A percentile compares a stretch with the other conserved stretches of the same genome.
Evolutionary conservation across 2,888 invertebrate genomes (phyloP).

Genomic region (Caenorhabditis zanzibari): DNA sequence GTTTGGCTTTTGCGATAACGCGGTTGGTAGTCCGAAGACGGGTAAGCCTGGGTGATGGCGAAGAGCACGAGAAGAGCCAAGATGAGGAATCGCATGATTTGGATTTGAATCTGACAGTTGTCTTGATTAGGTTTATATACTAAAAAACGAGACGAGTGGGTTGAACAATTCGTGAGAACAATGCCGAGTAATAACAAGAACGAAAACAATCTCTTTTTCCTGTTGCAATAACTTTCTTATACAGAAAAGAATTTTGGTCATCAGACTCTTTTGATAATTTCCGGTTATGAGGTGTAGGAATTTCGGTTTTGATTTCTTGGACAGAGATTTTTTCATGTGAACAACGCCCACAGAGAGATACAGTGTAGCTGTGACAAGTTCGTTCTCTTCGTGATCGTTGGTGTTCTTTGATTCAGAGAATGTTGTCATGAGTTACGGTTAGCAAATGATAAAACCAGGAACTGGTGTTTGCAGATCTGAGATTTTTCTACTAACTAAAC

Average conservation of each 20-base stretch:
- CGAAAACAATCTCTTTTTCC: conserved; percentile 21
- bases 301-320: background rate
- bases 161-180: conserved; percentile 17
- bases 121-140: background rate
- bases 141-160: background rate
- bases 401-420: conserved; percentile 23
- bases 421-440: background rate
- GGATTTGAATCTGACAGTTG: conserved; percentile 9
- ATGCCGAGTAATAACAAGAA: background rate
- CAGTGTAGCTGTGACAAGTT: conserved; percentile 15
- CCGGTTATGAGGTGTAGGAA: conserved; percentile 17
- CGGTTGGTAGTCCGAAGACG: conserved; percentile 62
- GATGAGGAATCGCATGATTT: conserved; percentile 65
- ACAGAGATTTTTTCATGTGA: conserved; percentile 8
- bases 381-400: background rate
- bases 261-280: conserved; percentile 9
- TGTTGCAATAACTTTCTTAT: conserved; percentile 4
- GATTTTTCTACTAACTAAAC: too few relatives aligned
- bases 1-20: conserved; percentile 72
- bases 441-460: background rate
- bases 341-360: conserved; percentile 18
- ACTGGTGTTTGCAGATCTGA: too few relatives aligned
- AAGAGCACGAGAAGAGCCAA: conserved; percentile 67
- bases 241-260: conserved; percentile 11
- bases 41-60: conserved; percentile 58